These are phyloP conservation scores for Choristoneura fumiferana DNA, from an alignment of 1,140 invertebrate genomes.

Conservation along the genomic window DNA sequence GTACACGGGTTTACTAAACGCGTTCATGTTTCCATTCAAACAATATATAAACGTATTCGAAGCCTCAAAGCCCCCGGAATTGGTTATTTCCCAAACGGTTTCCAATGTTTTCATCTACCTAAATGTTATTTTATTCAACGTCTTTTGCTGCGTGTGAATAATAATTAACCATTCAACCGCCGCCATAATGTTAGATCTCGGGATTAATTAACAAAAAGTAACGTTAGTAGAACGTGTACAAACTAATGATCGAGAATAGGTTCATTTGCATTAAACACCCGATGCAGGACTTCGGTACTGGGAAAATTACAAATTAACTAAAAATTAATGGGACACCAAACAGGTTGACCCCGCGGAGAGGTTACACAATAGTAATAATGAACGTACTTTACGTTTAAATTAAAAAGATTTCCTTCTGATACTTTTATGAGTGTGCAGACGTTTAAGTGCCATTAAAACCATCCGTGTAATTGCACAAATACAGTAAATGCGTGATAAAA, in stretches of 20 bases:
- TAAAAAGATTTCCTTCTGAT: constrained; percentile 14
- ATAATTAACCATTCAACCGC: constrained; percentile 34
- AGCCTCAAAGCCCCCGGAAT: not conserved
- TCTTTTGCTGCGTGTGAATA: constrained; percentile 40
- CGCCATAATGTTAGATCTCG: constrained; percentile 41
- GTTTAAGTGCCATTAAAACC: constrained; percentile 2
- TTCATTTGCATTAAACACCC: constrained; percentile 75
- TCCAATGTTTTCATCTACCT: constrained; percentile 14
- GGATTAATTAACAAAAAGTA: constrained; percentile 74
- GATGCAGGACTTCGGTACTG: constrained; percentile 50
- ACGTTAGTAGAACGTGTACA: constrained; percentile 63
- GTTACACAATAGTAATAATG: constrained; percentile 34
- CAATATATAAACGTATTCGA: not conserved
- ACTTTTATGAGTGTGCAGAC: not conserved
- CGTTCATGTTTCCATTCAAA: too few relatives aligned
- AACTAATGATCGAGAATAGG: constrained; percentile 71
- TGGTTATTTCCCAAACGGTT: not conserved
- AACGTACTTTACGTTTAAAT: constrained; percentile 25
- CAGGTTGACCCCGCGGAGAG: constrained; percentile 21
- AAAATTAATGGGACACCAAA: constrained; percentile 40
- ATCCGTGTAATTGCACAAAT: too few relatives aligned
- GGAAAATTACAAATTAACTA: constrained; percentile 56
- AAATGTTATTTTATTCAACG: constrained; percentile 25
- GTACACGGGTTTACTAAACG: too few relatives aligned
- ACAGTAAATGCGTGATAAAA: too few relatives aligned